Conservation (phyloP, 2,888 invertebrate genomes). For the Nymphalis c-album region DNA sequence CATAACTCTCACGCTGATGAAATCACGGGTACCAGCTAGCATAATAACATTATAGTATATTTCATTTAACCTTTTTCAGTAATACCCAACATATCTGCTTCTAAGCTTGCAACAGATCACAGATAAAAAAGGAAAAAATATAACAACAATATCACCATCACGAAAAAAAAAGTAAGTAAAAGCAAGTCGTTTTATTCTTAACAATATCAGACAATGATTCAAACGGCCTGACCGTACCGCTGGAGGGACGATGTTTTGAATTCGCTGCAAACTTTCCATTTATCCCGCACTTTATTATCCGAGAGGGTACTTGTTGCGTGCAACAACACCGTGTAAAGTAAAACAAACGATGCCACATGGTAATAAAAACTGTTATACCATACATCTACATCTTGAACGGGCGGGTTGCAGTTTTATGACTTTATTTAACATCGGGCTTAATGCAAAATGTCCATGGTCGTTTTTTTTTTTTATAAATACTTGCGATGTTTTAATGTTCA, state of each 20-base stretch:
- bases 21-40: too few relatives aligned
- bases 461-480: neutral
- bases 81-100: too few relatives aligned
- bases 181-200: neutral
- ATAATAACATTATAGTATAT: too few relatives aligned
- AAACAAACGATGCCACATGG: constrained; percentile 37
- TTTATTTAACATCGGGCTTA: constrained; percentile 4
- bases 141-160: too few relatives aligned
- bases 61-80: too few relatives aligned
- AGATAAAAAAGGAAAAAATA: too few relatives aligned
- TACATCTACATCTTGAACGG: constrained; percentile 5
- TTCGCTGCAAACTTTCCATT: constrained; percentile 37
- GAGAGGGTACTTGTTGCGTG: constrained; percentile 40
- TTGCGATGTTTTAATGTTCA: neutral
- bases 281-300: constrained; percentile 40
- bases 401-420: constrained; percentile 8
- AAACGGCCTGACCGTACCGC: constrained; percentile 4
- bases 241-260: constrained; percentile 32
- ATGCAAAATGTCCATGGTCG: neutral
- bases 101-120: too few relatives aligned
- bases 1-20: too few relatives aligned
- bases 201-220: constrained; percentile 8
- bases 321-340: constrained; percentile 31
- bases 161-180: too few relatives aligned
- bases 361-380: constrained; percentile 42